Evolutionary conservation across 1,140 invertebrate genomes (phyloP), one percentile per base, ranked within the genome.

Genomic region (Chionoecetes opilio): DNA sequence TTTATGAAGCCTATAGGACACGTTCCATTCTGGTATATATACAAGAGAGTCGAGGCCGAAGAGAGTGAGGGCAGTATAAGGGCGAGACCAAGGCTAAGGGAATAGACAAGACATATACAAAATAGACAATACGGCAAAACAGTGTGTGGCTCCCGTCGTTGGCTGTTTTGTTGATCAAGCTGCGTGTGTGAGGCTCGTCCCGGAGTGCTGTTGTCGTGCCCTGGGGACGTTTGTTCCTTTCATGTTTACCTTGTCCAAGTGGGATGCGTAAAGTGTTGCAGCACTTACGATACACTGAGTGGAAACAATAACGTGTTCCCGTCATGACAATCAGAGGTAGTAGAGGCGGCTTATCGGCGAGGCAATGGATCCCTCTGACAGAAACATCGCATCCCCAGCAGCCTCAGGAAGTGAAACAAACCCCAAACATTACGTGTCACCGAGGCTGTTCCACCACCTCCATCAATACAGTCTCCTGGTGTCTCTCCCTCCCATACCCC

Each of bases 331-430:
- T 75, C 63, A 75, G 0, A 75, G 63, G n/a, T 26, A 11, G 21
- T 53, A 75, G 63, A n/a, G 63, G 63, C 5, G n/a, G 63, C 63
- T 75, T 75, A 75, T 75, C 63, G 11, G 9, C 8, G 63, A 1
- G 21, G 63, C n/a, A 26, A 26, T 26, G 63, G 11, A n/a, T n/a
- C 3, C n/a, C n/a, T 26, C n/a, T 21, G 63, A 75, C 63, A 75
- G 63, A 26, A 75, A 75, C 63, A 75, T 8, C 63, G n/a, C 63
- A 17, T 8, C 8, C 5, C 63, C 21, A 11, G 11, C 63, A 75
- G 63, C 63, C 63, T 75, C 63, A 75, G 63, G 63, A 75, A 75
- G 63, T 75, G 63, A 75, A 75, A 75, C 21, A n/a, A 26, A n/a
- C 21, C 6, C 21, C 63, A n/a, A n/a, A 75, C 63, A 75, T 75